Base-by-base conservation (phyloP, 2,888 invertebrate species). In the Drosophila lutescens region DNA sequence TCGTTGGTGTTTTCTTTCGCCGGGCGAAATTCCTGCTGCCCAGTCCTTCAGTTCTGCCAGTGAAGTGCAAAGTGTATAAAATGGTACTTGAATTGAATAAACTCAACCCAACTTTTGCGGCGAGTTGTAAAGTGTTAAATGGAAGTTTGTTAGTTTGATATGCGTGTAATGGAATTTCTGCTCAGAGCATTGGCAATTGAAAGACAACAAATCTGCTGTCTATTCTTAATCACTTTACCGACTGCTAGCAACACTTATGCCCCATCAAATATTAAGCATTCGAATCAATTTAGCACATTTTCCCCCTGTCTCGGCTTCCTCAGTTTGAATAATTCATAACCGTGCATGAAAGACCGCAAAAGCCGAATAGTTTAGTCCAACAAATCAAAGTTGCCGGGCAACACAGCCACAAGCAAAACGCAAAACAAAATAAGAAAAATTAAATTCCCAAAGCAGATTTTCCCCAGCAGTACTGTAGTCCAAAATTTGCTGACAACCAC, bases 401-500 rank as follows among this genome's bases (percentile, higher is more conserved):
- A 20, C 54, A 44, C 36, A 40, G 10, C 41, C 44, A 41, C 49
- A 44, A 2, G 30, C 46, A 38, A 10, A 50, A 10, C 26, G 46
- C 53, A 36, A 46, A 57, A 57, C 47, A 43, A 15, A 51, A 40
- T 26, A 15, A 20, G 47, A 30, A 26, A 55, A 54, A 63, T 51
- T 63, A 55, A 73, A 58, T 67, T 66, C 47, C 69, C 59, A 9
- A 26, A 53, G 43, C 54, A 58, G 17, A 50, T 46, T 20, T 34
- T 17, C 9, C 20, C 17, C 34, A 44, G 13, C 44, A 40, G 38
- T 15, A 13, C 38, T 53, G 50, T 61, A 41, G 57, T 26, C 60
- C 44, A 51, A 60, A 74, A 58, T 61, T 68, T 75, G 76, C 69
- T 76, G 76, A 75, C 69, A 75, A 57, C 80, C 86, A 46, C 83